Evolutionary conservation across 2,888 invertebrate genomes (phyloP).

Genomic region (Merodon equestris): DNA sequence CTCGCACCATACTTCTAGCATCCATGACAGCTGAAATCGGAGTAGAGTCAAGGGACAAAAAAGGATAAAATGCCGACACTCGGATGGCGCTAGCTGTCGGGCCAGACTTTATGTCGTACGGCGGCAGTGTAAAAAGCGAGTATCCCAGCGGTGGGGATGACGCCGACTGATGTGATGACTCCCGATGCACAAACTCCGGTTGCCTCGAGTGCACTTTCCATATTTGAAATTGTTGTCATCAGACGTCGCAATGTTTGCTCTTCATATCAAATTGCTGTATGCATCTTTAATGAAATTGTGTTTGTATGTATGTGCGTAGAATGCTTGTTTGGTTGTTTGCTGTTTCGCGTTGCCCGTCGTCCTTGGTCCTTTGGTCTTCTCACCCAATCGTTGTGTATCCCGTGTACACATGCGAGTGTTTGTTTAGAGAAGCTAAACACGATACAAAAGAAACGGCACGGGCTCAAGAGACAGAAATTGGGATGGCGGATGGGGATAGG

Average conservation of each 20-base stretch:
- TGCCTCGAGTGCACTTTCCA: constrained; percentile 40
- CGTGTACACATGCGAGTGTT: constrained; percentile 13
- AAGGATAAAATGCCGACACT: constrained; percentile 26
- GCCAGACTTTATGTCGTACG: no score
- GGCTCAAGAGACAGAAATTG: no score
- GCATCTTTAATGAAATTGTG: constrained; percentile 57
- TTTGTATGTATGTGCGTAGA: constrained; percentile 11
- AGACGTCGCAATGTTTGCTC: constrained; percentile 57
- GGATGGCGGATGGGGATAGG: background rate
- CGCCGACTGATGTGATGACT: constrained; percentile 10
- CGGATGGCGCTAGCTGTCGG: no score
- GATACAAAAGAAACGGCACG: no score
- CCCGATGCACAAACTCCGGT: constrained; percentile 20
- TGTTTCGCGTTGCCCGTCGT: constrained; percentile 9
- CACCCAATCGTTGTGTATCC: background rate
- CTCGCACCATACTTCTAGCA: constrained; percentile 41
- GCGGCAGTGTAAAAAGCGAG: background rate
- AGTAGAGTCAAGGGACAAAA: constrained; percentile 6
- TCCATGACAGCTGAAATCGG: constrained; percentile 56
- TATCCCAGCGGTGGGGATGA: constrained; percentile 12
- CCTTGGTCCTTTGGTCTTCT: background rate
- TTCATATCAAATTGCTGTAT: constrained; percentile 64
- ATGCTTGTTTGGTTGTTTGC: no score
- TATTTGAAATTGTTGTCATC: constrained; percentile 54
- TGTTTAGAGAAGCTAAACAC: constrained; percentile 22